Evolutionary conservation across 2,113 vertebrate genomes (phyloP), one percentile per base, ranked within the genome.

Genomic region (Pelobates fuscus): DNA sequence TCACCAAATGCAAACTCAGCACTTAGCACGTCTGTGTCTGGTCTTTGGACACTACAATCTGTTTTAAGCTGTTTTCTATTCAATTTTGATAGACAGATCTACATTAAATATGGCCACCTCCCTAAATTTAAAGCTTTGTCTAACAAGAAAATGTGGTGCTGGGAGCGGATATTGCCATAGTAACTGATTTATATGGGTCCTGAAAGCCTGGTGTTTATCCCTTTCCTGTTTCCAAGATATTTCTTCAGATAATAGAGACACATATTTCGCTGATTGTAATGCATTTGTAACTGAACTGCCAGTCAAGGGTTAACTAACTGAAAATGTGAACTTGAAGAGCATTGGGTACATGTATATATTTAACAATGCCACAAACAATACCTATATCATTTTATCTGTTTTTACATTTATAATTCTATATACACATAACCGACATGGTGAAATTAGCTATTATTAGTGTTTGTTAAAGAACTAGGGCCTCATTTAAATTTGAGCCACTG

Each of bases 181-280:
- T 23, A 65, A 65, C 62, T 43, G 62, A n/a, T 65, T 65, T 65
- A 65, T 29, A 65, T 44, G 62, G 62, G 32, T 41, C 37, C 62
- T 65, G n/a, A 65, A 65, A 65, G 32, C 62, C 32, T 41, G 32
- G 37, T 43, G 37, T 65, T 65, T 65, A 43, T 43, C 62, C 26
- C 30, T 44, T 65, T 30, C 32, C 12, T 65, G 62, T 32, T 43
- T 43, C 37, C 37, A 43, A 65, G 32, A 65, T 15, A 23, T 65
- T 24, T 24, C 62, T 65, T 65, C 32, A 41, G 32, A 65, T 65
- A 65, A 63, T 30, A 63, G n/a, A 11, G 26, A 37, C 21, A 30
- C 14, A 63, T 37, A n/a, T 37, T 1, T 37, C 20, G n/a, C 27
- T 63, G n/a, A 37, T 18, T 57, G 29, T 12, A n/a, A 32, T 29